Evolutionary conservation across 35 echinoderm and acorn worm genomes (phyloP), one percentile per base, ranked within the genome.

Genomic region (Acanthaster planci): DNA sequence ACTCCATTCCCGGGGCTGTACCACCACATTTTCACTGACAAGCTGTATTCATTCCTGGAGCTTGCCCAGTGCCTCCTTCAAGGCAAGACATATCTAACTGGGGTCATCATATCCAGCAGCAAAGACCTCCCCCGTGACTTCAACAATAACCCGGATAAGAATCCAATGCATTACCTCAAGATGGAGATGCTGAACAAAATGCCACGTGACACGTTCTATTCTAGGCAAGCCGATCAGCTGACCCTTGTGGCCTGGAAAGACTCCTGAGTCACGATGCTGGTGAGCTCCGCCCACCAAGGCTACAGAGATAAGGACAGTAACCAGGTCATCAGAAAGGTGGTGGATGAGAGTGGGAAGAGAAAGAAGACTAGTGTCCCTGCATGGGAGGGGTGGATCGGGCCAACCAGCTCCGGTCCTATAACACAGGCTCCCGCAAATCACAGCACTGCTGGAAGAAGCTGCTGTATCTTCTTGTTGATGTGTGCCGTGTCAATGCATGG

Each of bases 1-100:
- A 38, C 2, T 1, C 54, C 37, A 0, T 23, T 52, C 38, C 15
- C 18, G 19, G 40, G 60, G 67, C 1, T 36, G 2, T 84, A 78
- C 38, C 88, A 84, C 39, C 88, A 83, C 18, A 83, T 90, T 8
- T 90, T 53, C 54, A 51, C 54, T 17, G 88, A 90, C 67, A 83
- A 83, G 29, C 68, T 84, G 6, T 90, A 77, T 16, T 77, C 88
- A 31, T 83, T 80, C 30, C 29, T 90, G 2, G 34, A 68, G 17
- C 80, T 90, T 54, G 58, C 44, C 57, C 22, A 54, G 80, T 21
- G 39, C 38, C 55, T 90, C 23, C 67, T 84, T 23, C 17, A 35
- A 4, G 76, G 38, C 3, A n/a, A 34, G 0, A 90, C 67, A 8
- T 90, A 90, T 55, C 64, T 72, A 14, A 83, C 79, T 14, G 87